phyloP scores from a whole-genome alignment of 2,888 invertebrate species.

The Pseudococcus viburni region DNA sequence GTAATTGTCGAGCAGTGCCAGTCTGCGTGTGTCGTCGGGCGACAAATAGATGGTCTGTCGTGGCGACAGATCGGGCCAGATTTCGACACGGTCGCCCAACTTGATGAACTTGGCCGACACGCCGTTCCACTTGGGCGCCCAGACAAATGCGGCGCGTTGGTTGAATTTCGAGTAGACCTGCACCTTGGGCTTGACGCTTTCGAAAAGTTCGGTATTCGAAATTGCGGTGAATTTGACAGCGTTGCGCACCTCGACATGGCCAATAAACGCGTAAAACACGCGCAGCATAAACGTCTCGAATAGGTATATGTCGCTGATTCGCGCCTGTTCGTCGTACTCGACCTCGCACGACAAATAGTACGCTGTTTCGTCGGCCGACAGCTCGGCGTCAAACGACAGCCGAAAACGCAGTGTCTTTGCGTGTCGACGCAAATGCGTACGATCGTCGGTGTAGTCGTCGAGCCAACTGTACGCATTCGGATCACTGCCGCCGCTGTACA shows the following conservation, averaged over 20 bases:
- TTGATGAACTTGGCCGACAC: not conserved
- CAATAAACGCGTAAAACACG: not conserved
- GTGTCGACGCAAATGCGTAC: too few species aligned
- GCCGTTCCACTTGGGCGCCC: constrained; percentile 2
- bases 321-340: not conserved
- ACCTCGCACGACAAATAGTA: not conserved
- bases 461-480: too few species aligned
- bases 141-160: not conserved
- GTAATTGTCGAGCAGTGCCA: not conserved
- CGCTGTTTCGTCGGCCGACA: not conserved
- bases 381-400: not conserved
- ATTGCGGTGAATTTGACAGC: not conserved
- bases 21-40: not conserved
- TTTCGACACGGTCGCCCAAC: not conserved
- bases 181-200: not conserved
- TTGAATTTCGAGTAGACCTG: not conserved
- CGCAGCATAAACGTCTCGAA: not conserved
- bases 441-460: too few species aligned
- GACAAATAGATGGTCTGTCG: not conserved
- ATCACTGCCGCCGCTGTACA: too few species aligned
- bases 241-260: not conserved
- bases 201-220: not conserved
- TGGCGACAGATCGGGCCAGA: not conserved
- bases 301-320: not conserved
- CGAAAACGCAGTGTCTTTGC: too few species aligned